Evolutionary conservation across 2,113 vertebrate species (phyloP), one percentile per base, ranked within the genome.

Genomic region (Porphyrio hochstetteri): DNA sequence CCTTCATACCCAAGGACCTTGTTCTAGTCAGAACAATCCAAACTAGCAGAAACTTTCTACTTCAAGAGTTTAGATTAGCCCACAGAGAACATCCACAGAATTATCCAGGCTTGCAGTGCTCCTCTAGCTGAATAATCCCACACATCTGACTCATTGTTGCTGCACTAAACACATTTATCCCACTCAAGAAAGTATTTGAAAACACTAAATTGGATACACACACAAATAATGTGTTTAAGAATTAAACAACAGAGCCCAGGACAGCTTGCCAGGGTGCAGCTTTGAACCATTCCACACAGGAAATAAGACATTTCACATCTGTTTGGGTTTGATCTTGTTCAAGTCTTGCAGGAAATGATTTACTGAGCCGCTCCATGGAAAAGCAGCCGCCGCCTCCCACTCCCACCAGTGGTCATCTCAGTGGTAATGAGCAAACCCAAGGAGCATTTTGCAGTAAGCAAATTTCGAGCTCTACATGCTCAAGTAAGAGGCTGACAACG

Each of bases 221-320:
- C 20, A 82, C 50, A 29, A 88, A 35, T 7, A 21, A 38, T 4
- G 17, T 17, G 16, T 48, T 56, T 14, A 60, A 72, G 46, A 91
- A 50, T 29, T 42, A 14, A 60, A 27, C 77, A 85, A 18, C 20
- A 52, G 48, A 80, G 53, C 25, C 40, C 36, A 42, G 48, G 42
- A 60, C 55, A 81, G 75, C 17, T 46, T 82, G 77, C 53, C 27
- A 5, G 72, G 46, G 7, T 67, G 85, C 76, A 93, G 36, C 59
- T 86, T 65, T 9, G 53, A 82, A 25, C 35, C 20, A 7, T 40
- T 78, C 77, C 48, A 1, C 2, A 14, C 35, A 74, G 65, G 87
- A 57, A 93, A 95, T 84, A 6, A 56, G 82, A 91, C 11, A 13
- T 79, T 92, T 93, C 90, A 86, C 91, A 96, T 95, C 88, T 94